Evolutionary conservation across 1,140 invertebrate species (phyloP), one percentile per base, ranked within the genome.

Genomic region (Panagrolaimus sp.): DNA sequence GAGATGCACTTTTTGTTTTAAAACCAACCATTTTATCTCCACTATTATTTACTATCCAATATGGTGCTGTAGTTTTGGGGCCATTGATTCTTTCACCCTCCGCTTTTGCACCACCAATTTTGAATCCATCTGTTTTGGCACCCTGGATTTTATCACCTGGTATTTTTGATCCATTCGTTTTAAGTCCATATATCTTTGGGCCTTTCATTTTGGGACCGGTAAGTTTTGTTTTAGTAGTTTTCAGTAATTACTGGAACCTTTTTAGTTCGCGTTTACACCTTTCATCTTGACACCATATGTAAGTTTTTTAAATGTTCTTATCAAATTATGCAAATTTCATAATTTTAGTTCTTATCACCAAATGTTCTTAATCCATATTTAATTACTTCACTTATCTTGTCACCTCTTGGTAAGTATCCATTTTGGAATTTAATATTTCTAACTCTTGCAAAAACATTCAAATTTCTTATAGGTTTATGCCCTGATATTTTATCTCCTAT

Each of bases 401-500:
- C 45, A 27, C 72, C 72, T 20, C 38, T 69, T 25, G 20, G 16
- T 47, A 7, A n/a, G 23, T 14, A 23, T 1, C n/a, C n/a, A n/a
- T n/a, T n/a, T n/a, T n/a, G n/a, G n/a, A n/a, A n/a, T n/a, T n/a
- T n/a, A n/a, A n/a, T n/a, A n/a, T n/a, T n/a, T n/a, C n/a, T n/a
- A n/a, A n/a, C n/a, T n/a, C n/a, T n/a, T n/a, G n/a, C n/a, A n/a
- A n/a, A n/a, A n/a, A n/a, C n/a, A n/a, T n/a, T 38, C 31, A 38
- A 38, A 38, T 38, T 38, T 7, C 2, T 38, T 38, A 38, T 38
- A 74, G 72, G 47, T n/a, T 67, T 74, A 13, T 61, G 73, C 4
- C 73, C 73, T 4, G 73, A 74, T 53, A 75, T 74, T 38, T 38
- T 74, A 5, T 66, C 67, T 27, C 73, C 73, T 11, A 46, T 43